phyloP scores from a whole-genome alignment of 2,113 vertebrate genomes.

The Paraplagusia blochii region DNA sequence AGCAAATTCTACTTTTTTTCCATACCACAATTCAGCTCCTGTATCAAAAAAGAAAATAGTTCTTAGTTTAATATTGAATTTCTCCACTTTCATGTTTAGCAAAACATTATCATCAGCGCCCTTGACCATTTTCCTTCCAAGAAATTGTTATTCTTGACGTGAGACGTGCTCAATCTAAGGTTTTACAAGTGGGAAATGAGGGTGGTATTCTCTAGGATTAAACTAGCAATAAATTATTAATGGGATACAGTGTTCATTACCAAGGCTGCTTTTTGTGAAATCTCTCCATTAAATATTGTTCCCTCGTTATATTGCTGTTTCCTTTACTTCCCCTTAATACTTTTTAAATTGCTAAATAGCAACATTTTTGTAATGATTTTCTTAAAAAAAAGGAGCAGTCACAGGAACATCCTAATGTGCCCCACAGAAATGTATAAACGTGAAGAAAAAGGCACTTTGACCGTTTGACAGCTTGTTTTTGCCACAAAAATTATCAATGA shows the following conservation, averaged over 20 bases:
- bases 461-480: neutral
- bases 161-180: conserved; percentile 14
- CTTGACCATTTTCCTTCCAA: conserved; percentile 5
- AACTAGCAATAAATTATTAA: conserved; percentile 30
- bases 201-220: conserved; percentile 10
- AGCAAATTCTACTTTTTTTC: conserved; percentile 35
- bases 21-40: conserved; percentile 23
- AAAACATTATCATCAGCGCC: conserved; percentile 41
- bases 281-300: conserved; percentile 21
- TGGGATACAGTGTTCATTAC: conserved; percentile 20
- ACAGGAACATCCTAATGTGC: neutral
- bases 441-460: neutral
- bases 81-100: conserved; percentile 29
- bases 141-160: conserved; percentile 30
- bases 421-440: neutral
- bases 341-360: too few relatives aligned
- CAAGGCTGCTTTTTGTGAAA: conserved; percentile 20
- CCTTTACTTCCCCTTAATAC: too few relatives aligned
- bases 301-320: too few relatives aligned
- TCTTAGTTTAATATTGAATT: conserved; percentile 30
- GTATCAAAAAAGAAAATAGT: conserved; percentile 32
- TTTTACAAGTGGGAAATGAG: conserved; percentile 19
- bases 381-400: neutral
- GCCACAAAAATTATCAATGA: neutral
- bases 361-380: too few relatives aligned